phyloP scores from a whole-genome alignment of 2,113 vertebrate genomes.

The Ammospiza caudacuta region DNA sequence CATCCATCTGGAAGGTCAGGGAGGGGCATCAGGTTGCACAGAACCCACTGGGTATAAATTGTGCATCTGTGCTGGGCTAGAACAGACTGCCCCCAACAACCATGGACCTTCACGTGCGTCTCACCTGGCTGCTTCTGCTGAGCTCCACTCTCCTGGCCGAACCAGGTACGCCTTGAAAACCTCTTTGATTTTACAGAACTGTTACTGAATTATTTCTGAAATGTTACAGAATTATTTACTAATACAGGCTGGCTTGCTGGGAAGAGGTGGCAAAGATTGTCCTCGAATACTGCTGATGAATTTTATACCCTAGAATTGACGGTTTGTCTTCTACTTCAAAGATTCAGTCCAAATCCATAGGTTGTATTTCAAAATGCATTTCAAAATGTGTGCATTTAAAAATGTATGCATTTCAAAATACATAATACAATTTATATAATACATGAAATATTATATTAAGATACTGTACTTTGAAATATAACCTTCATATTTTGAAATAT shows the following conservation, averaged over 20 bases:
- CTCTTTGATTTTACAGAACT: not conserved
- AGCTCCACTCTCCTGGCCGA: not conserved
- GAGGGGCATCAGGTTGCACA: constrained; percentile 40
- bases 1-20: not conserved
- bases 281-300: not conserved
- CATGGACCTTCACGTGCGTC: not conserved
- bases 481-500: too few species aligned
- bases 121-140: constrained; percentile 40
- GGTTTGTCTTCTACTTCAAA: not conserved
- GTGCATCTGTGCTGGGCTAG: not conserved
- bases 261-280: not conserved
- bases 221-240: not conserved
- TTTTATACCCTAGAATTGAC: not conserved
- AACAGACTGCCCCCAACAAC: rapidly evolving
- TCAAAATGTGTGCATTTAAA: not conserved
- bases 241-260: not conserved
- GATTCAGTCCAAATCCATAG: not conserved
- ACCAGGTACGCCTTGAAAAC: constrained; percentile 20
- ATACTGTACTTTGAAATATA: not conserved
- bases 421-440: not conserved
- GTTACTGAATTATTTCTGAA: not conserved
- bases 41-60: constrained; percentile 21
- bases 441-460: not conserved
- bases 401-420: not conserved
- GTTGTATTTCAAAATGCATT: not conserved